Conservation (phyloP, 2,888 invertebrate genomes). For the Drosophila rellima region DNA sequence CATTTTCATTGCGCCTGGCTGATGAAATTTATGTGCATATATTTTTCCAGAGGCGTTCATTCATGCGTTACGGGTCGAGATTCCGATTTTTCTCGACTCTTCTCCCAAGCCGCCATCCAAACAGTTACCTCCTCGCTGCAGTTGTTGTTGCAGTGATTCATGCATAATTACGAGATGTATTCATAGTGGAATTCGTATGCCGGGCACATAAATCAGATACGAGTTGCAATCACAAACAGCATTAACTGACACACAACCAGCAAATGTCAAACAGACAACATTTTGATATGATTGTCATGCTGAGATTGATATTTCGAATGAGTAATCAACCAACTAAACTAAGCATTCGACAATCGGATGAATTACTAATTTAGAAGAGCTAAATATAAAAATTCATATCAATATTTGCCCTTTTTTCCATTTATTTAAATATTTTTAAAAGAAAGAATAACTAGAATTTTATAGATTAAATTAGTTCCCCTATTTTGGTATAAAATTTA, state of each 20-base stretch:
- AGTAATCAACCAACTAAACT: conserved; percentile 3
- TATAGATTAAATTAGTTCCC: background rate
- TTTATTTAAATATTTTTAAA: no score
- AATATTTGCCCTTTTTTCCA: no score
- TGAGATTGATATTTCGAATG: background rate
- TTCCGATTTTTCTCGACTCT: conserved; percentile 20
- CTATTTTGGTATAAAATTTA: no score
- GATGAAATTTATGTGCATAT: conserved; percentile 75
- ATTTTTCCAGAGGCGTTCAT: conserved; percentile 62
- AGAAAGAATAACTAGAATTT: background rate
- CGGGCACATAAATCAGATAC: conserved; percentile 53
- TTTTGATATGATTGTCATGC: conserved; percentile 33
- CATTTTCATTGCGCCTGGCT: conserved; percentile 71
- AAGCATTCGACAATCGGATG: background rate
- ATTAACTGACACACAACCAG: conserved; percentile 1
- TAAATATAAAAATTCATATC: background rate
- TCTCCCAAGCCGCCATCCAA: conserved; percentile 1
- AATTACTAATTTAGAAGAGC: background rate
- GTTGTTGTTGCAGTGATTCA: conserved; percentile 72
- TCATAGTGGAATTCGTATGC: conserved; percentile 46
- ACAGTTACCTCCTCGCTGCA: conserved; percentile 32
- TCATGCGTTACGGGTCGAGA: conserved; percentile 67
- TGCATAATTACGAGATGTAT: conserved; percentile 66
- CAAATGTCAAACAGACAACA: conserved; percentile 38
- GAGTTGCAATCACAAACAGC: conserved; percentile 33